phyloP scores from a whole-genome alignment of 2,797 vertebrate genomes.

The Takifugu ocellatus region DNA sequence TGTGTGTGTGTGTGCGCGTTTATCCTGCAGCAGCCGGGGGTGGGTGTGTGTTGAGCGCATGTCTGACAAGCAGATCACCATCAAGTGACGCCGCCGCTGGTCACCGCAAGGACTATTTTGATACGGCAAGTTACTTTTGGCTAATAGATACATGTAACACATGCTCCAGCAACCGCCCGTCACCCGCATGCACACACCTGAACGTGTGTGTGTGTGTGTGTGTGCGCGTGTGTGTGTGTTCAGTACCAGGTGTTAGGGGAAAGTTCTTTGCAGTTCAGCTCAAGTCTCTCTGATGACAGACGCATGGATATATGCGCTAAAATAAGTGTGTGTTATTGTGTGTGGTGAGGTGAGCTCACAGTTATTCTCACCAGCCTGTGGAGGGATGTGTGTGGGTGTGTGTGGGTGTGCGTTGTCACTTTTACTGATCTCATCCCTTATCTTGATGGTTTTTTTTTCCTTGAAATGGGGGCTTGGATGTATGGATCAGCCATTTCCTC shows the following conservation, averaged over 20 bases:
- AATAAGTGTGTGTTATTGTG: slow-evolving; percentile 11
- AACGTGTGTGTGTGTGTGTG: slow-evolving; percentile 14
- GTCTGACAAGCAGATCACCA: slow-evolving; percentile 32
- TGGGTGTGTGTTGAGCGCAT: not conserved
- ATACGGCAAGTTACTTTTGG: slow-evolving; percentile 39
- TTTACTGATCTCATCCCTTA: slow-evolving; percentile 24
- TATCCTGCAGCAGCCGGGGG: not conserved
- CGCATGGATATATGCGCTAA: slow-evolving; percentile 11
- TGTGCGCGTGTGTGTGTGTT: too few relatives aligned
- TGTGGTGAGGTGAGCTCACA: slow-evolving; percentile 16
- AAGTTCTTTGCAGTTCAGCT: slow-evolving; percentile 41
- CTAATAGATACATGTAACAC: slow-evolving; percentile 63
- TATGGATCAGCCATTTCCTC: not conserved
- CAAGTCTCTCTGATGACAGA: slow-evolving; percentile 57
- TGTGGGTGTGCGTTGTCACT: slow-evolving; percentile 33
- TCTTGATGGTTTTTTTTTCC: not conserved
- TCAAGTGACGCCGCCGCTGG: slow-evolving; percentile 36
- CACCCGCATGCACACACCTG: slow-evolving; percentile 26
- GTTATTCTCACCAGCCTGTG: not conserved
- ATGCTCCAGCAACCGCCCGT: slow-evolving; percentile 24
- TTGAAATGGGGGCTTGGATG: not conserved
- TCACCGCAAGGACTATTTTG: slow-evolving; percentile 57
- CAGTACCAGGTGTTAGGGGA: slow-evolving; percentile 57
- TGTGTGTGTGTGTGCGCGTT: slow-evolving; percentile 6
- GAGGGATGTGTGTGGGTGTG: slow-evolving; percentile 15